These are phyloP conservation scores for Tribolium madens DNA, from an alignment of 1,140 invertebrate species.

Conservation along the genomic window DNA sequence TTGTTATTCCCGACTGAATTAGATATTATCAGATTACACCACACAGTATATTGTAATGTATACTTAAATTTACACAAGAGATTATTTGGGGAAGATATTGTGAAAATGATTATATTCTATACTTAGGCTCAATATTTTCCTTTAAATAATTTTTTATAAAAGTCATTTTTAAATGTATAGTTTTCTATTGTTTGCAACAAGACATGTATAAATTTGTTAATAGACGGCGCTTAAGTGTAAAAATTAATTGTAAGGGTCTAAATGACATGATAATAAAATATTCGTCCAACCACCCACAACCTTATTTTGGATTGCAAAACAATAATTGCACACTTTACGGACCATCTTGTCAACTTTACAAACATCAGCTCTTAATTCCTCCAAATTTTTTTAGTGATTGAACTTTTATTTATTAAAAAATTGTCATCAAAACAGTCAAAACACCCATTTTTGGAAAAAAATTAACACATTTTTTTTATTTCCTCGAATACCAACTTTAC, in stretches of 20 bases:
- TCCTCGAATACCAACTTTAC: too few species aligned
- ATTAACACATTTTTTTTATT: too few species aligned
- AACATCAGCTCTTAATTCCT: too few species aligned
- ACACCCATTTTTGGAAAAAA: too few species aligned
- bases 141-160: conserved; percentile 40
- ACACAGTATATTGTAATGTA: conserved; percentile 42
- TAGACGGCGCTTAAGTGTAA: conserved; percentile 64
- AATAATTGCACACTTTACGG: too few species aligned
- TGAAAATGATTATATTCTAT: not conserved
- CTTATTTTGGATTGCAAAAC: too few species aligned
- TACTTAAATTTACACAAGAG: conserved; percentile 36
- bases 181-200: conserved; percentile 62
- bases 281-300: conserved; percentile 57
- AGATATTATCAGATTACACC: conserved; percentile 35
- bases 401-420: too few species aligned
- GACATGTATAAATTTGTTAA: conserved; percentile 65
- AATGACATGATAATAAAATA: conserved; percentile 60
- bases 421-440: too few species aligned
- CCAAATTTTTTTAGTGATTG: too few species aligned
- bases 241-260: conserved; percentile 62
- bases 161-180: conserved; percentile 62
- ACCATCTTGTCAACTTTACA: too few species aligned
- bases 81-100: conserved; percentile 41
- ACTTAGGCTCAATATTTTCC: conserved; percentile 31
- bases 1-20: conserved; percentile 57